Evolutionary conservation across 1,140 invertebrate species (phyloP).

Genomic region (Cherax quadricarinatus): DNA sequence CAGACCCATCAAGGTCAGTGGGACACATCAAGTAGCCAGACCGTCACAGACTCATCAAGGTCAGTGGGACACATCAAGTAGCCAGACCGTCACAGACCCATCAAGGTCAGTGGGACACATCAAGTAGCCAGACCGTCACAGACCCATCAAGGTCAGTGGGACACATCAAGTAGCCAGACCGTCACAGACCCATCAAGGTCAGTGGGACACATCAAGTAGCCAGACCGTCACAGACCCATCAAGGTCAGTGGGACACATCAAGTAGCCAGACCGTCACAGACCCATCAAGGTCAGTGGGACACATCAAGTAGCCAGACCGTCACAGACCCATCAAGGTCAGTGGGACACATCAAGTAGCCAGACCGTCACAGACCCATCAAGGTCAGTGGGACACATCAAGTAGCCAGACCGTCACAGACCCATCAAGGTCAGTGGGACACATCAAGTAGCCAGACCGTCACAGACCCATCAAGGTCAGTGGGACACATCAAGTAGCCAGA

Average conservation of each 20-base stretch:
- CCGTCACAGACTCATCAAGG: conserved; percentile 7
- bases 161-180: conserved; percentile 31
- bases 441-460: conserved; percentile 29
- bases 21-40: conserved; percentile 34
- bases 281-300: too few species aligned
- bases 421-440: too few species aligned
- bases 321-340: too few species aligned
- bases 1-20: too few species aligned
- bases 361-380: conserved; percentile 24
- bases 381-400: too few species aligned
- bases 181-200: conserved; percentile 16
- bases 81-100: conserved; percentile 23
- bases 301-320: conserved; percentile 28
- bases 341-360: conserved; percentile 29
- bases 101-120: too few species aligned
- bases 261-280: conserved; percentile 26
- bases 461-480: too few species aligned
- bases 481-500: conserved; percentile 34
- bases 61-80: too few species aligned
- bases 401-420: conserved; percentile 29
- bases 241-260: too few species aligned
- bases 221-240: conserved; percentile 23
- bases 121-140: conserved; percentile 26
- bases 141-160: too few species aligned
- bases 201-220: conserved; percentile 30